These are phyloP conservation scores for Balaeniceps rex DNA, from an alignment of 2,113 vertebrate species.

Conservation along the genomic window DNA sequence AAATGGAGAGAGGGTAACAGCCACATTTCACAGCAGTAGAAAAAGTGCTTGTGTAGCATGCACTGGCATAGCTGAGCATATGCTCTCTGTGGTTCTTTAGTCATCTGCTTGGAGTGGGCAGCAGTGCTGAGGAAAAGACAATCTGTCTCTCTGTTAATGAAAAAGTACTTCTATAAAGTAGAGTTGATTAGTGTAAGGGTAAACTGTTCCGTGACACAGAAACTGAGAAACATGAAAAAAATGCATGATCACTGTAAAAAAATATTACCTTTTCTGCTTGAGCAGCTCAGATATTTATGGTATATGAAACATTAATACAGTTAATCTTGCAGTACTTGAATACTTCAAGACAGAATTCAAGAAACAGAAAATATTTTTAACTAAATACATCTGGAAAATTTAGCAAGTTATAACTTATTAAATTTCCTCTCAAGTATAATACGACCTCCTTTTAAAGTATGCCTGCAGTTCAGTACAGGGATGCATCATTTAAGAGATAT, in stretches of 20 bases:
- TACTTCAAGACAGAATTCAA: background rate
- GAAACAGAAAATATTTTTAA: background rate
- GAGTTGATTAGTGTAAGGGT: background rate
- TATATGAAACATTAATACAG: background rate
- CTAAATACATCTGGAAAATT: background rate
- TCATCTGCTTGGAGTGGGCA: constrained; percentile 42
- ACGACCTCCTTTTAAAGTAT: background rate
- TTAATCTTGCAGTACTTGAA: background rate
- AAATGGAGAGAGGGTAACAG: constrained; percentile 3
- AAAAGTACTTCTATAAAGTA: constrained; percentile 9
- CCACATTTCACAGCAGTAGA: constrained; percentile 29
- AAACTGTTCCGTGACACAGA: constrained; percentile 2
- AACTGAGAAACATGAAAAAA: background rate
- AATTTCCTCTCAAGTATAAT: background rate
- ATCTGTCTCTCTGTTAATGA: constrained; percentile 45
- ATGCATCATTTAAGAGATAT: background rate
- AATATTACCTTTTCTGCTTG: background rate
- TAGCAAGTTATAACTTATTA: background rate
- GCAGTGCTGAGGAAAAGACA: constrained; percentile 40
- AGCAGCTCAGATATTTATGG: background rate
- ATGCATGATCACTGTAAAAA: background rate
- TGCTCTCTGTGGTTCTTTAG: constrained; percentile 21
- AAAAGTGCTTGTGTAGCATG: constrained; percentile 45
- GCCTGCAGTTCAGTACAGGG: background rate
- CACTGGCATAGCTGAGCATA: constrained; percentile 21